Conservation (phyloP, 2,113 vertebrate genomes). For the Apteryx mantelli region DNA sequence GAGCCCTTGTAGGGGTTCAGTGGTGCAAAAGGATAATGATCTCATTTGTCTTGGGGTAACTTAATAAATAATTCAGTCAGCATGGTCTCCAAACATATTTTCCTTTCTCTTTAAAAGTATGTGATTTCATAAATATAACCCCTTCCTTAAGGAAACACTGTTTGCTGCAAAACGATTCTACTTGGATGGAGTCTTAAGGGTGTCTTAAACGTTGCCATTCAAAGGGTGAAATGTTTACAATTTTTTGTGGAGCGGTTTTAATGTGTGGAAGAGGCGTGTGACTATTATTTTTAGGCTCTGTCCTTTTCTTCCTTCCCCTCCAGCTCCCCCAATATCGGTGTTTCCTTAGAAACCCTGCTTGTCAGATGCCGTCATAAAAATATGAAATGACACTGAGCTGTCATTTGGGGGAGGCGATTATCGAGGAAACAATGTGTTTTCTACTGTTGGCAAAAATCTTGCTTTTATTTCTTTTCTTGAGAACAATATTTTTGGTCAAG, state of each 20-base stretch:
- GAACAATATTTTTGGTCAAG: not conserved
- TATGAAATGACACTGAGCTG: not conserved
- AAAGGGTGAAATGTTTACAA: not conserved
- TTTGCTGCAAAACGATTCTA: not conserved
- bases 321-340: slow-evolving; percentile 28
- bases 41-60: not conserved
- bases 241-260: not conserved
- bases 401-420: not conserved
- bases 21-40: not conserved
- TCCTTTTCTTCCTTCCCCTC: slow-evolving; percentile 1
- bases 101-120: not conserved
- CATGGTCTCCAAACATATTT: not conserved
- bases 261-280: not conserved
- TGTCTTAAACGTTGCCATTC: not conserved
- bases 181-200: not conserved
- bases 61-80: not conserved
- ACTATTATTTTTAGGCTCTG: slow-evolving; percentile 50
- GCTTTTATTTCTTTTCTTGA: not conserved
- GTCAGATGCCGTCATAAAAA: not conserved
- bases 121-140: not conserved
- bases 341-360: slow-evolving; percentile 51
- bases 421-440: not conserved
- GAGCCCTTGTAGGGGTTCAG: not conserved
- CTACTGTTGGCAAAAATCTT: not conserved
- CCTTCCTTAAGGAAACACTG: not conserved